These are phyloP conservation scores for Pseudomyrmex dendroicus DNA, from an alignment of 1,140 invertebrate genomes.

Conservation along the genomic window DNA sequence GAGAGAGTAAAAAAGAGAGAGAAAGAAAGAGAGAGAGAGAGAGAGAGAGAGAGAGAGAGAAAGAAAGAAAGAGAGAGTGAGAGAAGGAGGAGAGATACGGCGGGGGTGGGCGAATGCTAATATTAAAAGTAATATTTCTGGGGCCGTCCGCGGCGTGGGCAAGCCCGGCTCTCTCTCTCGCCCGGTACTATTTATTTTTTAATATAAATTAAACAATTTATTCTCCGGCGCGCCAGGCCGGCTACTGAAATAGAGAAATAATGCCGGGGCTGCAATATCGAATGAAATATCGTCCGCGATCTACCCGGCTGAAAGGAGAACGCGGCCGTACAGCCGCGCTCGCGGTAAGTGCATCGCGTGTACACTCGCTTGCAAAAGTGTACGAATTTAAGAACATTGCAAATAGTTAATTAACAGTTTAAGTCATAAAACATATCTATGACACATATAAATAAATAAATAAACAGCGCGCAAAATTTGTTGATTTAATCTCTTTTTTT, in stretches of 20 bases:
- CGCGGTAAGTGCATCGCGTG: conserved; percentile 43
- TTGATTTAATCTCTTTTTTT: neutral
- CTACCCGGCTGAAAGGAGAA: conserved; percentile 71
- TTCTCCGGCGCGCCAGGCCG: conserved; percentile 67
- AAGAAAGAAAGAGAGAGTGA: neutral
- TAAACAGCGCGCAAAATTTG: neutral
- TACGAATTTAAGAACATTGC: conserved; percentile 15
- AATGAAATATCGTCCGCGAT: conserved; percentile 80
- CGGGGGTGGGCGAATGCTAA: conserved; percentile 75
- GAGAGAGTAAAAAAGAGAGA: conserved; percentile 31
- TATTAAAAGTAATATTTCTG: conserved; percentile 82
- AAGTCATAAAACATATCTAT: neutral
- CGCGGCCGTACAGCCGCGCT: conserved; percentile 47
- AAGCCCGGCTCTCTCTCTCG: conserved; percentile 64
- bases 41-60: conserved; percentile 46
- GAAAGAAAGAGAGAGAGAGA: conserved; percentile 65
- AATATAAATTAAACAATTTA: conserved; percentile 84
- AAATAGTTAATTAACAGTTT: neutral
- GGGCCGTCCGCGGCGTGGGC: conserved; percentile 73
- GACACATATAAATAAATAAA: neutral
- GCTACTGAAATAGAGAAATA: conserved; percentile 81
- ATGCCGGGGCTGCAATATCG: conserved; percentile 80
- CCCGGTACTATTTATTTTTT: conserved; percentile 81
- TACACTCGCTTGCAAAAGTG: conserved; percentile 62
- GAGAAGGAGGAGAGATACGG: conserved; percentile 6